Evolutionary conservation across 2,888 invertebrate genomes (phyloP).

Genomic region (Agrotis segetum): DNA sequence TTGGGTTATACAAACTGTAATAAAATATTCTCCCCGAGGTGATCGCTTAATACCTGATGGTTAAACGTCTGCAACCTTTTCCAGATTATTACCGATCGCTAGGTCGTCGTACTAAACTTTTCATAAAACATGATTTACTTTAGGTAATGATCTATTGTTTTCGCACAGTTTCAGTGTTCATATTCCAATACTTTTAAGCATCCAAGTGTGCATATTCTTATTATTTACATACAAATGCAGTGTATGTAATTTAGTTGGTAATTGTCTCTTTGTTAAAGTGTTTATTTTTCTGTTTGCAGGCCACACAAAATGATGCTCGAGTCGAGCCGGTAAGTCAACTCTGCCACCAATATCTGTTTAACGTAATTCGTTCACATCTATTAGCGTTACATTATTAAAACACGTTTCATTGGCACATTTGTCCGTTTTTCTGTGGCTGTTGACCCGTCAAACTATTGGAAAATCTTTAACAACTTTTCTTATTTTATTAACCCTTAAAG

Average conservation of each 20-base stretch:
- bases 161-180: slow-evolving; percentile 24
- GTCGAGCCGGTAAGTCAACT: slow-evolving; percentile 86
- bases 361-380: slow-evolving; percentile 60
- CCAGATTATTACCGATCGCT: slow-evolving; percentile 70
- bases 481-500: slow-evolving; percentile 42
- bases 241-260: slow-evolving; percentile 44
- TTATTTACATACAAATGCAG: slow-evolving; percentile 39
- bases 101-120: slow-evolving; percentile 60
- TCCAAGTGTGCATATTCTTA: slow-evolving; percentile 29
- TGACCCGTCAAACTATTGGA: slow-evolving; percentile 51
- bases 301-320: slow-evolving; percentile 90
- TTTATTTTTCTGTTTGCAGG: slow-evolving; percentile 80
- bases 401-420: slow-evolving; percentile 60
- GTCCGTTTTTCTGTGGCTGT: slow-evolving; percentile 62
- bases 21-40: slow-evolving; percentile 68
- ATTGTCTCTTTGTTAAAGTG: slow-evolving; percentile 59
- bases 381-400: slow-evolving; percentile 40
- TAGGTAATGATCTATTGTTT: slow-evolving; percentile 60
- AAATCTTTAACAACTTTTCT: slow-evolving; percentile 30
- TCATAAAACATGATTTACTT: slow-evolving; percentile 54
- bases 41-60: slow-evolving; percentile 74
- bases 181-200: slow-evolving; percentile 39
- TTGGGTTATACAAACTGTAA: slow-evolving; percentile 66
- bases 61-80: slow-evolving; percentile 77
- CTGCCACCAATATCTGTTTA: slow-evolving; percentile 57